phyloP scores from a whole-genome alignment of 2,113 vertebrate genomes.

The Colaptes auratus region DNA sequence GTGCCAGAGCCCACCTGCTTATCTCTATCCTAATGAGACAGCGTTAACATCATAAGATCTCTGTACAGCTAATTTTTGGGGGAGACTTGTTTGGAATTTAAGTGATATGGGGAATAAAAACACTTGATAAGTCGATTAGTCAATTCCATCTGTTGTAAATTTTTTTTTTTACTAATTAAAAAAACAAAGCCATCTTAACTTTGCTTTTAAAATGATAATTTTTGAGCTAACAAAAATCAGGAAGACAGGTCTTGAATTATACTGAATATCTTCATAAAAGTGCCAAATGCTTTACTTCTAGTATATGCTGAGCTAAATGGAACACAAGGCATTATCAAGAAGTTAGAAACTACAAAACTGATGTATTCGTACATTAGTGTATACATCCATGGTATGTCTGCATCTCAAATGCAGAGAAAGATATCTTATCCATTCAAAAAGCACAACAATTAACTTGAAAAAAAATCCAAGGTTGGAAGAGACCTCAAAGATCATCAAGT shows the following conservation, averaged over 20 bases:
- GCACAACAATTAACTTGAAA: background rate
- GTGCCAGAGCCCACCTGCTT: background rate
- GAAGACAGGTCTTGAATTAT: background rate
- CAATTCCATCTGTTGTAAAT: background rate
- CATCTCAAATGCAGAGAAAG: background rate
- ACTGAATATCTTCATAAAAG: background rate
- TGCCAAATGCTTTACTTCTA: background rate
- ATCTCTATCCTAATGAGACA: background rate
- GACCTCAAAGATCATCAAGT: no score
- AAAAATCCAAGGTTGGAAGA: no score
- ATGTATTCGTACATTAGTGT: background rate
- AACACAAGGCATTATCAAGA: background rate
- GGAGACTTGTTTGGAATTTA: background rate
- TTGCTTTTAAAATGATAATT: background rate
- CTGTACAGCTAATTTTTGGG: background rate
- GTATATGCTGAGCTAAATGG: background rate
- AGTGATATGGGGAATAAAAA: background rate
- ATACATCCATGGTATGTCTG: background rate
- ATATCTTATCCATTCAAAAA: background rate
- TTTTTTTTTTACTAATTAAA: background rate
- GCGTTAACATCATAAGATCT: fast-evolving
- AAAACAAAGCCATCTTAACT: background rate
- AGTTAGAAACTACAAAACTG: background rate
- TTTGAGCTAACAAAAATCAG: background rate
- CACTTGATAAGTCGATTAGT: background rate